Evolutionary conservation across 2,888 invertebrate species (phyloP).

Genomic region (Luperina nickerlii): DNA sequence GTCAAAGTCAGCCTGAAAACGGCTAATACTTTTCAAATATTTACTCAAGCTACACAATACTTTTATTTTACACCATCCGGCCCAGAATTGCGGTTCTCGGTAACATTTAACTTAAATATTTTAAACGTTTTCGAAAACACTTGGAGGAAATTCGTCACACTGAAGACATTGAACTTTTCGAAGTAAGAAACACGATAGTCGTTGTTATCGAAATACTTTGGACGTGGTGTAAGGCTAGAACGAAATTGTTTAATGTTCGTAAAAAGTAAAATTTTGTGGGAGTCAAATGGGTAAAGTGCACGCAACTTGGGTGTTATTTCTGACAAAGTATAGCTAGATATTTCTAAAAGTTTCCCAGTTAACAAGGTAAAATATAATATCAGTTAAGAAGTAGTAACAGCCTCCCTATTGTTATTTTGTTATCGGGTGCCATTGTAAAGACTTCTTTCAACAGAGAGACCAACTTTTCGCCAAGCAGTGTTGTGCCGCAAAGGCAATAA

Average conservation of each 20-base stretch:
- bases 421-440: background rate
- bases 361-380: background rate
- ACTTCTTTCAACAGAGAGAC: background rate
- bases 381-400: background rate
- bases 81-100: slow-evolving; percentile 35
- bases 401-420: background rate
- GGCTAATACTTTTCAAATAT: slow-evolving; percentile 58
- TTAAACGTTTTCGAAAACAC: slow-evolving; percentile 61
- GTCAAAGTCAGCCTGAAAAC: slow-evolving; percentile 12
- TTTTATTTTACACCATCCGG: slow-evolving; percentile 48
- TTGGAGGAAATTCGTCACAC: slow-evolving; percentile 55
- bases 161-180: slow-evolving; percentile 53
- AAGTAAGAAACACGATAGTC: slow-evolving; percentile 31
- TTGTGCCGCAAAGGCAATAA: background rate
- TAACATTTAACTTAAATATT: slow-evolving; percentile 50
- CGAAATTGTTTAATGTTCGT: slow-evolving; percentile 26
- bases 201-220: slow-evolving; percentile 43
- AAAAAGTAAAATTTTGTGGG: slow-evolving; percentile 5
- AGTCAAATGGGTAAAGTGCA: background rate
- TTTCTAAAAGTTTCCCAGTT: background rate
- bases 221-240: slow-evolving; percentile 2
- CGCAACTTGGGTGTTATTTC: slow-evolving; percentile 5
- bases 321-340: background rate
- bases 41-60: slow-evolving; percentile 47
- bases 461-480: background rate